Base-by-base conservation (phyloP, 2,888 invertebrate genomes). In the Pristionchus fissidentatus region DNA sequence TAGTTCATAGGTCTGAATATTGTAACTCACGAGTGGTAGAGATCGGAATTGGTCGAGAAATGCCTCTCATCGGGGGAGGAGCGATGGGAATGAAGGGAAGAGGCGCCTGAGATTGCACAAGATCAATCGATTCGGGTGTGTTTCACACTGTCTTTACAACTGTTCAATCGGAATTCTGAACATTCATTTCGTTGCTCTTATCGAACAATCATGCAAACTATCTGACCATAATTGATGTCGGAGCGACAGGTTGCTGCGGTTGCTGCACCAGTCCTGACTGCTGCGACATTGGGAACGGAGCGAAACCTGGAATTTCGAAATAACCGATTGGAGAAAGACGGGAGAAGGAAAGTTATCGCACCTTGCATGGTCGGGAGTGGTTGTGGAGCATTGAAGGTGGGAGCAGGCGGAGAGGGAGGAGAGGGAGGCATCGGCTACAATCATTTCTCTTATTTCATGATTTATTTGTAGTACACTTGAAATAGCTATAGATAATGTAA, bases 1-100 rank as follows among this genome's bases (percentile, higher is more conserved):
- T n/a, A n/a, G n/a, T n/a, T n/a, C n/a, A n/a, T n/a, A n/a, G n/a
- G n/a, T n/a, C n/a, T n/a, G n/a, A n/a, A n/a, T n/a, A n/a, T n/a
- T 22, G 38, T 1, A 26, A 66, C 66, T 66, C 19, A 66, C 66
- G 7, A 19, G 66, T 60, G 10, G 73, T 43, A 75, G 75, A n/a
- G 38, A 26, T 32, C 10, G 75, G 75, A 29, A 75, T 75, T 1
- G 73, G 73, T 41, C 43, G 22, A 13, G 75, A 75, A 46, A 49
- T 43, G 1, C 35, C 66, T 38, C 66, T 66, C 35, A 66, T 66
- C 22, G 66, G 66, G 29, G 73, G 73, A 73, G 73, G 43, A 46
- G 4, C 46, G 29, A 73, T 43, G 1, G 73, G 73, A 46, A 73
- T 3, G 46, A 73, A 73, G 26, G 46, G 38, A 3, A 26, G 26